Conservation (phyloP, 2,888 invertebrate species). For the Psylliodes chrysocephalus region DNA sequence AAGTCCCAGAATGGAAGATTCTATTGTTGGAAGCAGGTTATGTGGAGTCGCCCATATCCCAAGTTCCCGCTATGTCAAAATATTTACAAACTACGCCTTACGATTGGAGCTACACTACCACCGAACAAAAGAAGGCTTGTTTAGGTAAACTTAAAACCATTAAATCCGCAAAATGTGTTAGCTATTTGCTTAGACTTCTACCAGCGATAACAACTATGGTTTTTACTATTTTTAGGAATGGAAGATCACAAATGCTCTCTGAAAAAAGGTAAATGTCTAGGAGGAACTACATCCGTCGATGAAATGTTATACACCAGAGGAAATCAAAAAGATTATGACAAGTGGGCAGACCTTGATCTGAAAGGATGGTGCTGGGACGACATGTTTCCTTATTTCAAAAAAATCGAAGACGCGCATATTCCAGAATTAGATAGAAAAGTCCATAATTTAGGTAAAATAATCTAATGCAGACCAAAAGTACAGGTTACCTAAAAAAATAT, state of each 20-base stretch:
- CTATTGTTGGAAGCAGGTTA: constrained; percentile 57
- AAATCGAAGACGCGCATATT: constrained; percentile 77
- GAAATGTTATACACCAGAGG: constrained; percentile 85
- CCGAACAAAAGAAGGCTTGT: constrained; percentile 67
- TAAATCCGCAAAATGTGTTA: too few species aligned
- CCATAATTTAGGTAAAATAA: constrained; percentile 39
- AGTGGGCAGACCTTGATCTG: constrained; percentile 78
- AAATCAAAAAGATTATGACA: constrained; percentile 77
- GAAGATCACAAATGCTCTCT: constrained; percentile 52
- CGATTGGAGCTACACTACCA: constrained; percentile 64
- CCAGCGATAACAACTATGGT: too few species aligned
- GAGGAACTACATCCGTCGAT: constrained; percentile 83
- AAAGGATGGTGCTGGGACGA: constrained; percentile 79
- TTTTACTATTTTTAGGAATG: constrained; percentile 44
- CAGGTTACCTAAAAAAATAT: too few species aligned
- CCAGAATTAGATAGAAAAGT: constrained; percentile 66
- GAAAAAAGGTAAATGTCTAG: constrained; percentile 77
- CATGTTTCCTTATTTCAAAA: constrained; percentile 80
- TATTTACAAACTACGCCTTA: constrained; percentile 61
- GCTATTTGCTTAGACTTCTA: too few species aligned
- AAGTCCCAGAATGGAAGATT: constrained; percentile 60
- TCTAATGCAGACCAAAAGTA: too few species aligned
- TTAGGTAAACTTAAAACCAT: too few species aligned
- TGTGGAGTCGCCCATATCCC: constrained; percentile 60
- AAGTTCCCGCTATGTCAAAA: constrained; percentile 57